Conservation (phyloP, 2,888 invertebrate species). For the Timema cristinae region DNA sequence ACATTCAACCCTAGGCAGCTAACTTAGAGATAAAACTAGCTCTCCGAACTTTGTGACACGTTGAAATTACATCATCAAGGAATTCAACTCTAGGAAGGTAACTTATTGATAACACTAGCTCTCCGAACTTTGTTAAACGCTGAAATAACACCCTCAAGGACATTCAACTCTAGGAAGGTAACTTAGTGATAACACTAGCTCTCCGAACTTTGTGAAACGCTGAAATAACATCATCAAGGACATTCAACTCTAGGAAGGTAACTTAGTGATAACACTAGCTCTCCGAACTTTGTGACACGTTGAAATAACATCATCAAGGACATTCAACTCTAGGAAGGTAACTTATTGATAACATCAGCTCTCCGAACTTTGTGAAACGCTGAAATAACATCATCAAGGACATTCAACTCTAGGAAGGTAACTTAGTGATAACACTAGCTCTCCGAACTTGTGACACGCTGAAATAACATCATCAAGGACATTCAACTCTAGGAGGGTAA, state of each 20-base stretch:
- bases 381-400: slow-evolving; percentile 29
- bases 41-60: slow-evolving; percentile 70
- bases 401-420: slow-evolving; percentile 79
- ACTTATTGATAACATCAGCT: slow-evolving; percentile 75
- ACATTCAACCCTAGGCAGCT: background rate
- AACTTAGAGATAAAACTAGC: slow-evolving; percentile 48
- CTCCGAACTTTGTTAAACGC: slow-evolving; percentile 67
- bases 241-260: slow-evolving; percentile 79
- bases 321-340: slow-evolving; percentile 79
- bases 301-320: slow-evolving; percentile 29
- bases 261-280: slow-evolving; percentile 75
- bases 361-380: slow-evolving; percentile 54
- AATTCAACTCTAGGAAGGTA: slow-evolving; percentile 76
- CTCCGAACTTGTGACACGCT: slow-evolving; percentile 54
- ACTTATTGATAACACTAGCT: slow-evolving; percentile 75
- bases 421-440: slow-evolving; percentile 75
- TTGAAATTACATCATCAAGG: slow-evolving; percentile 66
- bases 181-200: too few species aligned
- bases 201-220: too few species aligned
- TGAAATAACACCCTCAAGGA: slow-evolving; percentile 38
- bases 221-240: slow-evolving; percentile 29
- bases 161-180: background rate
- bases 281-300: slow-evolving; percentile 54
- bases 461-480: slow-evolving; percentile 40
- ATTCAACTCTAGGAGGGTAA: slow-evolving; percentile 76